A percentile compares a stretch with the other conserved stretches of the same genome.
These are phyloP conservation scores for Drosophila miranda DNA, from an alignment of 1,140 invertebrate species.

Conservation along the genomic window DNA sequence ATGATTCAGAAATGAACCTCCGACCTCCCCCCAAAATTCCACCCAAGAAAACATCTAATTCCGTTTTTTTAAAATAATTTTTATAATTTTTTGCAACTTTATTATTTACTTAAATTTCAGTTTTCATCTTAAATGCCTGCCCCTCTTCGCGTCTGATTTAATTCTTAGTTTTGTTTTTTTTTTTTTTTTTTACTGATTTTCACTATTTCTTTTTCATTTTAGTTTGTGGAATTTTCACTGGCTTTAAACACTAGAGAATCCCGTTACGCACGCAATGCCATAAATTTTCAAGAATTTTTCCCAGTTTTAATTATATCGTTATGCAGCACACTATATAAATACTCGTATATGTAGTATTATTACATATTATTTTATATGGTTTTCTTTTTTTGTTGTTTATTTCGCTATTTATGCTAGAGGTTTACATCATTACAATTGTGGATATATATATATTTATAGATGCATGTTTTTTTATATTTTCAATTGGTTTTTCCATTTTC, in stretches of 20 bases:
- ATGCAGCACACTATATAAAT: conserved; percentile 61
- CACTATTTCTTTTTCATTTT: conserved; percentile 39
- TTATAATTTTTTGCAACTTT: conserved; percentile 75
- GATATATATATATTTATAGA: conserved; percentile 29
- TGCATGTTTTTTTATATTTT: conserved; percentile 30
- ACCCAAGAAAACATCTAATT: neutral
- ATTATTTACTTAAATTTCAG: conserved; percentile 70
- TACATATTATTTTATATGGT: conserved; percentile 30
- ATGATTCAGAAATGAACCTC: no score
- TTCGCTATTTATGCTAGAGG: conserved; percentile 60
- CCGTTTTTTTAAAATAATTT: neutral
- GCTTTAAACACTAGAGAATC: conserved; percentile 15
- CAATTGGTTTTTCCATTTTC: conserved; percentile 1
- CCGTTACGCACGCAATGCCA: conserved; percentile 51
- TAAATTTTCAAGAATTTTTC: conserved; percentile 55
- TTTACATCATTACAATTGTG: conserved; percentile 69
- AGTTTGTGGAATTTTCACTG: conserved; percentile 48
- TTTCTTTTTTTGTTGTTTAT: conserved; percentile 33
- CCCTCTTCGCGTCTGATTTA: conserved; percentile 7
- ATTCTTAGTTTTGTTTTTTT: conserved; percentile 34
- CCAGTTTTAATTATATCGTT: conserved; percentile 54
- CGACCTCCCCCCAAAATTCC: neutral
- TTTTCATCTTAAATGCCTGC: conserved; percentile 42
- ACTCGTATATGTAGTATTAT: neutral
- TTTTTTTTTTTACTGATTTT: conserved; percentile 23